Conservation (phyloP, 2,888 invertebrate genomes). For the Miltochrista miniata region DNA sequence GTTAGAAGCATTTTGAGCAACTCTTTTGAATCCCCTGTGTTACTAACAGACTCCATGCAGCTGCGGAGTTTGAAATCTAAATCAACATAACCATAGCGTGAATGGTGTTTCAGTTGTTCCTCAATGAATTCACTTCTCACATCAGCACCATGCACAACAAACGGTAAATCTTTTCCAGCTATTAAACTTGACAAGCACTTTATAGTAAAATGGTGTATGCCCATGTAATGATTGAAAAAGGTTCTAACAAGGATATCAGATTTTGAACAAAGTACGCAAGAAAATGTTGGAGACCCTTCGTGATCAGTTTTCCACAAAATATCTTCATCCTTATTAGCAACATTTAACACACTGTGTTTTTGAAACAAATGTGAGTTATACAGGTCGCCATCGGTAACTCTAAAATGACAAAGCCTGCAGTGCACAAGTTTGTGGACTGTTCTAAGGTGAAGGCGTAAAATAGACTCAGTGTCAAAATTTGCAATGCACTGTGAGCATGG, state of each 20-base stretch:
- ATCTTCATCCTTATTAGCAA: constrained; percentile 55
- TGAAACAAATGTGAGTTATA: constrained; percentile 68
- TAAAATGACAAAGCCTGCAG: constrained; percentile 72
- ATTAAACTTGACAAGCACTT: constrained; percentile 70
- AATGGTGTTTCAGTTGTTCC: constrained; percentile 55
- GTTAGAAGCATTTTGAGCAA: constrained; percentile 44
- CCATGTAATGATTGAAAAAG: constrained; percentile 75
- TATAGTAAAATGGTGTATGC: constrained; percentile 72
- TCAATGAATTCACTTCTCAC: constrained; percentile 65
- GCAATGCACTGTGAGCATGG: constrained; percentile 74
- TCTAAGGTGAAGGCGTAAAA: constrained; percentile 62
- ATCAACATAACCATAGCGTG: constrained; percentile 64
- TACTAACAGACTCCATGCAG: constrained; percentile 23
- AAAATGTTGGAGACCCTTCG: constrained; percentile 55
- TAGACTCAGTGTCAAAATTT: constrained; percentile 57
- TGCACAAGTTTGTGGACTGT: constrained; percentile 65
- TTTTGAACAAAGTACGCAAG: constrained; percentile 69
- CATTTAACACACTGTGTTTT: constrained; percentile 69
- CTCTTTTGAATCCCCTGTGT: constrained; percentile 34
- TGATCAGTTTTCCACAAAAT: constrained; percentile 64
- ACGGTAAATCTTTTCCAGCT: constrained; percentile 65
- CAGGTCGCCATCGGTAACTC: constrained; percentile 63
- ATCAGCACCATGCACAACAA: constrained; percentile 68
- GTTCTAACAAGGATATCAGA: constrained; percentile 49
- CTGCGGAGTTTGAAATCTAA: constrained; percentile 43